Evolutionary conservation across 1,140 invertebrate species (phyloP).

Genomic region (Parasteatoda tepidariorum): DNA sequence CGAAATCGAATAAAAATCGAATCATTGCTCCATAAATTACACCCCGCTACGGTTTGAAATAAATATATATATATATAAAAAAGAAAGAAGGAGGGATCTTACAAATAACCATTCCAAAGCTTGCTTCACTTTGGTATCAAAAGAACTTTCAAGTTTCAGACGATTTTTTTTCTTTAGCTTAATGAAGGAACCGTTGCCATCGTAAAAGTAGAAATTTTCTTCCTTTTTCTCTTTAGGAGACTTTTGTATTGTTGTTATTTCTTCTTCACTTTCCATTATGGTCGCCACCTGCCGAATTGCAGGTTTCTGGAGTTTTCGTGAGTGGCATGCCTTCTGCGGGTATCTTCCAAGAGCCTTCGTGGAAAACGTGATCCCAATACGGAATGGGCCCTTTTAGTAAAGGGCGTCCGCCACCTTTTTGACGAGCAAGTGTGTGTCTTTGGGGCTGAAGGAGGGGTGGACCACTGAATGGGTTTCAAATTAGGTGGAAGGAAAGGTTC

Average conservation of each 20-base stretch:
- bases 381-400: constrained; percentile 22
- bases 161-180: neutral
- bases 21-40: constrained; percentile 26
- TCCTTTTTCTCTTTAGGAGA: neutral
- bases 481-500: constrained; percentile 1
- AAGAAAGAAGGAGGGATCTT: neutral
- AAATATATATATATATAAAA: too few species aligned
- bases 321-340: constrained; percentile 4
- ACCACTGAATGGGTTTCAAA: constrained; percentile 44
- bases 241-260: constrained; percentile 6
- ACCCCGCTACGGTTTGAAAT: neutral
- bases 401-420: constrained; percentile 8
- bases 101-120: neutral
- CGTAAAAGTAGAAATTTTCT: neutral
- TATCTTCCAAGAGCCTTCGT: neutral
- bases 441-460: neutral
- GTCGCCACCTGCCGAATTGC: constrained; percentile 38
- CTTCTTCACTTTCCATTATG: constrained; percentile 45
- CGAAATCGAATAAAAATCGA: constrained; percentile 1
- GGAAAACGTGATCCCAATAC: constrained; percentile 18
- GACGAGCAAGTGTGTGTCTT: neutral
- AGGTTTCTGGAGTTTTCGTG: constrained; percentile 23
- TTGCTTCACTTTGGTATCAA: neutral
- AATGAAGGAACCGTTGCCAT: neutral
- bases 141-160: neutral